A percentile compares a stretch with the other conserved stretches of the same genome.
Conservation (phyloP, 2,113 vertebrate genomes). For the Aix galericulata region DNA sequence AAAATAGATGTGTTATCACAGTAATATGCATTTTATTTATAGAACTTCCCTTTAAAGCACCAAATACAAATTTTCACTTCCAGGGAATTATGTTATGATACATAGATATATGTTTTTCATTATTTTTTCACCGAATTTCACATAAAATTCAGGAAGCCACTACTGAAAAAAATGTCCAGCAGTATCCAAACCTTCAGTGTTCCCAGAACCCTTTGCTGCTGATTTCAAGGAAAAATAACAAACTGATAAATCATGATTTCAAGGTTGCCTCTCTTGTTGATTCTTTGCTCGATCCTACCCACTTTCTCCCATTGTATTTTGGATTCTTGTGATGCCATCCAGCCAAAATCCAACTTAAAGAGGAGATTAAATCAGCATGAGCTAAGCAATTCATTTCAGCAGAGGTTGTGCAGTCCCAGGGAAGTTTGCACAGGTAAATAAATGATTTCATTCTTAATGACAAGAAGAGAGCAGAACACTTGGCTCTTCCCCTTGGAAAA, state of each 20-base stretch:
- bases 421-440: background rate
- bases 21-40: background rate
- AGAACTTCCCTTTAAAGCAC: background rate
- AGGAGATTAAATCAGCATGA: background rate
- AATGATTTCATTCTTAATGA: background rate
- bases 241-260: background rate
- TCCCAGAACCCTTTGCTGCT: background rate
- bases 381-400: background rate
- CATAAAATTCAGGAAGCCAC: background rate
- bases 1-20: background rate
- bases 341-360: background rate
- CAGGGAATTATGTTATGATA: background rate
- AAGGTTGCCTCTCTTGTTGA: accelerated
- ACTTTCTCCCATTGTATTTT: background rate
- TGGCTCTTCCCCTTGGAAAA: background rate
- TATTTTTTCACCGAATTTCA: background rate
- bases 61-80: background rate
- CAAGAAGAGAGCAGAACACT: background rate
- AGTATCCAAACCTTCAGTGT: background rate
- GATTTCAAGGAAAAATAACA: background rate
- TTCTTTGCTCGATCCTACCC: background rate
- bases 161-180: background rate
- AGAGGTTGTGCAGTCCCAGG: background rate
- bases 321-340: background rate
- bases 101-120: background rate